These are phyloP conservation scores for Columba guinea DNA, from an alignment of 2,797 vertebrate species.

Conservation along the genomic window DNA sequence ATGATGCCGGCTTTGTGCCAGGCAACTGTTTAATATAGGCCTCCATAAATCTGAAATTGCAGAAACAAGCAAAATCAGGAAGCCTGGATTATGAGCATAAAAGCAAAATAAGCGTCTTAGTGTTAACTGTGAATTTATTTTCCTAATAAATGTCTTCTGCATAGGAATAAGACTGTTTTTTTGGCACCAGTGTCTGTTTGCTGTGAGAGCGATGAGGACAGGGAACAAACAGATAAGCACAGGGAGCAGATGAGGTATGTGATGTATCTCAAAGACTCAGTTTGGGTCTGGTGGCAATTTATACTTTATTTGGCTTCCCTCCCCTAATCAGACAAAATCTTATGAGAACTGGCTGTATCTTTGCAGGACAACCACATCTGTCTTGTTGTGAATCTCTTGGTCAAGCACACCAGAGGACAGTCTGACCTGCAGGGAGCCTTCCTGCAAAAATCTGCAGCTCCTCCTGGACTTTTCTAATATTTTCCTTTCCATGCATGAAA, in stretches of 20 bases:
- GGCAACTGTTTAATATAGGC: not conserved
- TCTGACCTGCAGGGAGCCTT: not conserved
- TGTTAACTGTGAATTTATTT: not conserved
- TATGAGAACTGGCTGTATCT: not conserved
- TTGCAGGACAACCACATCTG: not conserved
- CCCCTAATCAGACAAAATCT: not conserved
- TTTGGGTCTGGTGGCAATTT: not conserved
- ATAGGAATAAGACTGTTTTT: accelerated
- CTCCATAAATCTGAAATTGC: not conserved
- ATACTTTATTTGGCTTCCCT: not conserved
- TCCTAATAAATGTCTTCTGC: not conserved
- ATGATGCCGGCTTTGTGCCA: not conserved
- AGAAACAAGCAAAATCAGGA: not conserved
- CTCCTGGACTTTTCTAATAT: not conserved
- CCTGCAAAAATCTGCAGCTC: not conserved
- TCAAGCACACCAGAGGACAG: not conserved
- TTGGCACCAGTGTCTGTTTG: not conserved
- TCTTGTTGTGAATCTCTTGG: not conserved
- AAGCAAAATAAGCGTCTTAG: not conserved
- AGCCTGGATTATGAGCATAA: not conserved
- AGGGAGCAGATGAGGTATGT: not conserved
- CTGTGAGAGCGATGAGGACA: not conserved
- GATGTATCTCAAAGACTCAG: not conserved
- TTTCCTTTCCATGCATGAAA: accelerated
- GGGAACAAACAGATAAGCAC: not conserved